Conservation (phyloP, 2,888 invertebrate genomes). For the Gymnosoma rotundatum region DNA sequence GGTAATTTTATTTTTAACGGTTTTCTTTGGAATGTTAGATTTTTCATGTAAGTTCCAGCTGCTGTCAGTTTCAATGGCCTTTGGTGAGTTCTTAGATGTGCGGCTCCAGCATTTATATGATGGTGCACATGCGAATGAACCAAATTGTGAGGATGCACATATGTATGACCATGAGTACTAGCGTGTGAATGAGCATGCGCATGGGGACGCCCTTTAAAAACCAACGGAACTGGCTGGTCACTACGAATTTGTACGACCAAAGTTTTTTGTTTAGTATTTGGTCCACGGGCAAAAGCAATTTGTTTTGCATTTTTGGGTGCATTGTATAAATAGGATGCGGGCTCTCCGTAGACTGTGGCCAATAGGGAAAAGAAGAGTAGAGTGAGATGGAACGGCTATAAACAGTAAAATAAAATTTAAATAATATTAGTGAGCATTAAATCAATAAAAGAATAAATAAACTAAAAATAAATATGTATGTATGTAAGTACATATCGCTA, state of each 20-base stretch:
- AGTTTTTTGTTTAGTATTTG: slow-evolving; percentile 76
- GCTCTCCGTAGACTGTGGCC: slow-evolving; percentile 75
- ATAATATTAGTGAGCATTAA: not conserved
- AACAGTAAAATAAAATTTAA: slow-evolving; percentile 13
- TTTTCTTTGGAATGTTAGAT: slow-evolving; percentile 74
- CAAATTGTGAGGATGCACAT: slow-evolving; percentile 72
- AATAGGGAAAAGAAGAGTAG: slow-evolving; percentile 65
- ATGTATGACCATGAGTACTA: slow-evolving; percentile 69
- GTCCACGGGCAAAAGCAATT: slow-evolving; percentile 67
- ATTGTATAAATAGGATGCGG: slow-evolving; percentile 75
- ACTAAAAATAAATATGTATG: too few relatives aligned
- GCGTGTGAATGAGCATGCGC: slow-evolving; percentile 68
- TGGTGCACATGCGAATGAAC: slow-evolving; percentile 71
- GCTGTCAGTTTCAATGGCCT: slow-evolving; percentile 71
- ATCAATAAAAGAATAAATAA: not conserved
- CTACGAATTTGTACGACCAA: slow-evolving; percentile 81
- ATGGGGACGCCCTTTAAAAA: slow-evolving; percentile 78
- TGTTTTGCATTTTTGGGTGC: slow-evolving; percentile 78
- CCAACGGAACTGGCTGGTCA: slow-evolving; percentile 79
- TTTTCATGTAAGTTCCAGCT: slow-evolving; percentile 75
- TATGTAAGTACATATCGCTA: too few relatives aligned
- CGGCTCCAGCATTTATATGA: slow-evolving; percentile 62
- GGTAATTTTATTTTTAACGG: slow-evolving; percentile 79
- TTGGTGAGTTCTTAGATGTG: slow-evolving; percentile 56
- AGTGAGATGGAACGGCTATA: slow-evolving; percentile 58